Percentiles rank a stretch among this genome's conserved stretches.
These are phyloP conservation scores for Nymphalis urticae DNA, from an alignment of 2,888 invertebrate species.

Conservation along the genomic window DNA sequence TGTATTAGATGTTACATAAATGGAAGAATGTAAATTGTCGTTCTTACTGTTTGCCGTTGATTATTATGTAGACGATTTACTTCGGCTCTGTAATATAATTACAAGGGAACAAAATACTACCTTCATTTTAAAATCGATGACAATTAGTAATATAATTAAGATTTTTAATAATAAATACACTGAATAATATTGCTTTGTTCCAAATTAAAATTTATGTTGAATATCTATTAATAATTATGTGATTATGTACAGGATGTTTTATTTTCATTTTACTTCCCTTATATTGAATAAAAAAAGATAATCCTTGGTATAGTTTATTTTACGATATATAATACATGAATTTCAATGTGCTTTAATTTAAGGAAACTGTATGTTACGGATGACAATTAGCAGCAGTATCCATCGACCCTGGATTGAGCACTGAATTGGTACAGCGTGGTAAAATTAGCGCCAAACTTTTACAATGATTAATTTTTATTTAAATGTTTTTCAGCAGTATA, in stretches of 20 bases:
- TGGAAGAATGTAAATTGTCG: too few relatives aligned
- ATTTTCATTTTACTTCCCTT: neutral
- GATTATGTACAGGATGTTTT: constrained; percentile 7
- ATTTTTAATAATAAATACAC: neutral
- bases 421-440: too few relatives aligned
- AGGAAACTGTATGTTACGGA: too few relatives aligned
- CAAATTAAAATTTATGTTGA: neutral
- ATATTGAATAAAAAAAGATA: neutral
- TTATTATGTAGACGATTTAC: neutral
- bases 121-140: neutral
- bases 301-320: too few relatives aligned
- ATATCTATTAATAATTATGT: constrained; percentile 26
- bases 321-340: too few relatives aligned
- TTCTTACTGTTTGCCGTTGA: neutral
- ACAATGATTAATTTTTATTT: too few relatives aligned
- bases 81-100: neutral
- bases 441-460: too few relatives aligned
- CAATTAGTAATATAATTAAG: neutral
- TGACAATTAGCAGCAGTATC: too few relatives aligned
- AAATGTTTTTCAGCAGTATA: too few relatives aligned
- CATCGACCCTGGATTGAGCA: too few relatives aligned
- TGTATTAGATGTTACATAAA: too few relatives aligned
- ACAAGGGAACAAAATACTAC: constrained; percentile 3
- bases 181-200: neutral
- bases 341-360: too few relatives aligned